A percentile compares a stretch with the other conserved stretches of the same genome.
Evolutionary conservation across 2,113 vertebrate genomes (phyloP).

Genomic region (Charadrius vociferus): DNA sequence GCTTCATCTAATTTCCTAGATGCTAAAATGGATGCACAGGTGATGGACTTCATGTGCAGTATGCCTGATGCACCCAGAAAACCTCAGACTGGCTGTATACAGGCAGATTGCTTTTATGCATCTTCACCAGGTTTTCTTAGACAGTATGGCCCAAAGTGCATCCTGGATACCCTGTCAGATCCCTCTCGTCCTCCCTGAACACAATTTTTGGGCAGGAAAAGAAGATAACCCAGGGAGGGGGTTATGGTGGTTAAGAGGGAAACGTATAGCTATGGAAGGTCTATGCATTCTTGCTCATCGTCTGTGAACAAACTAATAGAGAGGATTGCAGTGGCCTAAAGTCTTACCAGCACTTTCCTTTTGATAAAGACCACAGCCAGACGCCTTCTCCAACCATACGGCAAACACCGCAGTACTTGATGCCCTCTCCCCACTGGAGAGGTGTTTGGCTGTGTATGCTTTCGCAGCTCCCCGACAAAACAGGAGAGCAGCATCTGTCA

Average conservation of each 20-base stretch:
- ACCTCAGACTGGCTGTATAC: fast-evolving
- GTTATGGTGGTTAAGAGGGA: not conserved
- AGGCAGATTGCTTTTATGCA: not conserved
- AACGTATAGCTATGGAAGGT: not conserved
- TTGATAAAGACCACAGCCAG: not conserved
- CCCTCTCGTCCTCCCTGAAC: not conserved
- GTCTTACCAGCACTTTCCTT: not conserved
- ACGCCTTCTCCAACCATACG: not conserved
- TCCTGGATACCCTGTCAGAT: not conserved
- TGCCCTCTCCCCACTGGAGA: not conserved
- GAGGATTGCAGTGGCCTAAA: fast-evolving
- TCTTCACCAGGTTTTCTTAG: not conserved
- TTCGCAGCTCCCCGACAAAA: not conserved
- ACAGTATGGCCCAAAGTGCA: not conserved
- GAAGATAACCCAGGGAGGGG: not conserved
- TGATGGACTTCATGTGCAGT: not conserved
- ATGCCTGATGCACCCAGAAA: not conserved
- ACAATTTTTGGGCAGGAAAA: not conserved
- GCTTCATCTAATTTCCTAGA: not conserved
- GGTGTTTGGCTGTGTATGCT: not conserved
- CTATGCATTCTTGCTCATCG: not conserved
- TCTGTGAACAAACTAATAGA: not conserved
- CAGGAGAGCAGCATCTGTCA: not conserved
- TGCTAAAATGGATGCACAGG: not conserved
- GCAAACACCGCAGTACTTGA: not conserved